phyloP scores from a whole-genome alignment of 2,888 invertebrate species.

The Trilocha varians region DNA sequence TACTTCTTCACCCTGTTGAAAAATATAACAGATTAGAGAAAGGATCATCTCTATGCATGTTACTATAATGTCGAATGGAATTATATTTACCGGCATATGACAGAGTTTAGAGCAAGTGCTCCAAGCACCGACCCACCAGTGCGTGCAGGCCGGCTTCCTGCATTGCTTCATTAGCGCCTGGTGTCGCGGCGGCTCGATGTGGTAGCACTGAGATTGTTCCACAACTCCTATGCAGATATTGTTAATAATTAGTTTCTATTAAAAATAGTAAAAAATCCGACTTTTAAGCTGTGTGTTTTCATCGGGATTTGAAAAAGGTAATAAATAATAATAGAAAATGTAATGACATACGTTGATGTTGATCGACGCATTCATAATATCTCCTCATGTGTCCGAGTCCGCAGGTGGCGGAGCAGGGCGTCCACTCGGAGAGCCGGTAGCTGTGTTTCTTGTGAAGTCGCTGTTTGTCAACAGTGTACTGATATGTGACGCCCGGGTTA shows the following conservation, averaged over 20 bases:
- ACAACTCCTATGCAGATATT: constrained; percentile 74
- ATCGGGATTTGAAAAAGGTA: not conserved
- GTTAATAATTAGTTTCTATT: too few relatives aligned
- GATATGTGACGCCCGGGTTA: constrained; percentile 87
- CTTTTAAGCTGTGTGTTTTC: not conserved
- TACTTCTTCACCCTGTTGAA: constrained; percentile 68
- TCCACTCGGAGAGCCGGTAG: constrained; percentile 88
- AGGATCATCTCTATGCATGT: constrained; percentile 3
- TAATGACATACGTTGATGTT: constrained; percentile 40
- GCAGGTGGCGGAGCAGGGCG: constrained; percentile 83
- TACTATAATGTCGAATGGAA: not conserved
- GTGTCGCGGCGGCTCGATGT: constrained; percentile 70
- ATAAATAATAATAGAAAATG: not conserved
- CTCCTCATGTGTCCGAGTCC: constrained; percentile 81
- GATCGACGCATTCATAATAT: constrained; percentile 48
- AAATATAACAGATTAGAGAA: too few relatives aligned
- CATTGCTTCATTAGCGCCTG: constrained; percentile 77
- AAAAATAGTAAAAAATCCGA: not conserved
- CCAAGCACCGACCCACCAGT: constrained; percentile 93
- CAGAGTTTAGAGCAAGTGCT: constrained; percentile 77
- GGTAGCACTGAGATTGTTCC: constrained; percentile 75
- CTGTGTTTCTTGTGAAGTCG: constrained; percentile 69
- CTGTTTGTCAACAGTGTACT: constrained; percentile 80
- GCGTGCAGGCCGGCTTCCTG: constrained; percentile 42
- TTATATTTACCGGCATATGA: constrained; percentile 47